Evolutionary conservation across 2,113 vertebrate species (phyloP).

Genomic region (Phaethornis superciliosus): DNA sequence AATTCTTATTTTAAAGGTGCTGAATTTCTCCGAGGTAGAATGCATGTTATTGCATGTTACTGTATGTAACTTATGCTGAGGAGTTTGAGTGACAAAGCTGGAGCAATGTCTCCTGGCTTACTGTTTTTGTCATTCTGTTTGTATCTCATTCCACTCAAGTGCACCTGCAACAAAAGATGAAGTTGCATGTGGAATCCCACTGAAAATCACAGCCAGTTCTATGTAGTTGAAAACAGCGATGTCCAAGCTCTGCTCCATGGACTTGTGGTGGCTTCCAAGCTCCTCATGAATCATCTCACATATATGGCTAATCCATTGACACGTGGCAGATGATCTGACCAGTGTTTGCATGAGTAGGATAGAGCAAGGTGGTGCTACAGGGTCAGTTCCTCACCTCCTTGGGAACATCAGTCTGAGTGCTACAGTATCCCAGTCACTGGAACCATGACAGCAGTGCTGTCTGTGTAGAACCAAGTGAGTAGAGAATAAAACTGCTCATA

Average conservation of each 20-base stretch:
- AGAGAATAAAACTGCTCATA: background rate
- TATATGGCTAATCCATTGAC: background rate
- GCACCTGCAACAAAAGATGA: background rate
- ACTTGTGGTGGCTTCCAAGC: background rate
- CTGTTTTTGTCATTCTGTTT: background rate
- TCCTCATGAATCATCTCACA: background rate
- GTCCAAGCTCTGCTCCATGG: background rate
- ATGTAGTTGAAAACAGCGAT: background rate
- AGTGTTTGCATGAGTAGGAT: background rate
- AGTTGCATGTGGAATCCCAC: background rate
- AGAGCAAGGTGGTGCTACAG: background rate
- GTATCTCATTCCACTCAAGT: background rate
- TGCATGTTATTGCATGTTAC: background rate
- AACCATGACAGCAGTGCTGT: background rate
- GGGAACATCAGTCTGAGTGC: background rate
- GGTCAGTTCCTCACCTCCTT: too few relatives aligned
- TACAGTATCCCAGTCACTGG: background rate
- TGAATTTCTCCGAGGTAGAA: slow-evolving; percentile 44
- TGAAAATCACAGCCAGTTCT: background rate
- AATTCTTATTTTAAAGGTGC: background rate
- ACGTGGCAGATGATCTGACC: background rate
- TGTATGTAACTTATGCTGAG: background rate
- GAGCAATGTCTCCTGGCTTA: background rate
- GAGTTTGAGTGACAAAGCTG: background rate
- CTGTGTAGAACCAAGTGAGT: background rate